These are phyloP conservation scores for Hecatera dysodea DNA, from an alignment of 2,888 invertebrate genomes.

Conservation along the genomic window DNA sequence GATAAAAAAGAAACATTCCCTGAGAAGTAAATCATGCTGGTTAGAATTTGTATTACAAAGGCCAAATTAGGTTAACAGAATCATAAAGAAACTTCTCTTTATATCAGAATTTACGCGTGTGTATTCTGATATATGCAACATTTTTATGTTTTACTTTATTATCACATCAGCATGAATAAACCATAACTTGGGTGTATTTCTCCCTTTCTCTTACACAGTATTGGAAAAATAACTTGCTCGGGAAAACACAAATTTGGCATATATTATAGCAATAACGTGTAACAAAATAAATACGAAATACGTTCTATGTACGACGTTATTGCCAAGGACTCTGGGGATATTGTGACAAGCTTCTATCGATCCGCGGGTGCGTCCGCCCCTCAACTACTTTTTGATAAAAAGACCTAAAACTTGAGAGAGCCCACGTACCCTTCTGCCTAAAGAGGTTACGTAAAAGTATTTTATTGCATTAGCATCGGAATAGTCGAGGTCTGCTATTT, in stretches of 20 bases:
- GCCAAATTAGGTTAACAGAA: constrained; percentile 21
- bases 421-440: constrained; percentile 43
- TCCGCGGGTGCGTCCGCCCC: constrained; percentile 13
- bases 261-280: constrained; percentile 47
- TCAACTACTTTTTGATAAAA: constrained; percentile 41
- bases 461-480: constrained; percentile 61
- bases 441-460: constrained; percentile 53
- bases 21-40: constrained; percentile 7
- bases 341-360: constrained; percentile 36
- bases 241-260: constrained; percentile 48
- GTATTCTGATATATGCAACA: constrained; percentile 44
- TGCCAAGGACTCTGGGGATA: constrained; percentile 17
- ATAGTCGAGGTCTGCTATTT: constrained; percentile 28
- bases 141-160: constrained; percentile 57
- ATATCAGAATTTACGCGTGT: constrained; percentile 33
- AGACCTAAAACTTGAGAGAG: constrained; percentile 40
- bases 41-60: not conserved
- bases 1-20: constrained; percentile 11
- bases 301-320: constrained; percentile 14
- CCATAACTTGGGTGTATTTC: constrained; percentile 36
- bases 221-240: constrained; percentile 24
- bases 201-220: constrained; percentile 35
- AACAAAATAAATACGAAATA: constrained; percentile 56
- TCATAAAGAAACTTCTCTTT: constrained; percentile 24
- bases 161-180: constrained; percentile 56